phyloP scores from a whole-genome alignment of 2,113 vertebrate species.

The Microtus oregoni region DNA sequence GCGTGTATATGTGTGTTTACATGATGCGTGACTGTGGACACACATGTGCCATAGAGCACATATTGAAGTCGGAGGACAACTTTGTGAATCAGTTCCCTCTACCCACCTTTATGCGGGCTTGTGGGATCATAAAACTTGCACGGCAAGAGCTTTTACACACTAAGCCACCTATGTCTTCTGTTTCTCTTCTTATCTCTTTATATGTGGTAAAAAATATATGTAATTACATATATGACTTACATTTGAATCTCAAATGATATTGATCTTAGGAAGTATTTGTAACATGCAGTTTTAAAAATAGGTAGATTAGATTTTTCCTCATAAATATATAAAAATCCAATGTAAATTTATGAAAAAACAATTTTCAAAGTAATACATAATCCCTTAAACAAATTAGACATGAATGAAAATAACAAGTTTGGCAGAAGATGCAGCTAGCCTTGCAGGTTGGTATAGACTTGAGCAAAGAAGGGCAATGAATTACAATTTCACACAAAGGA shows the following conservation, averaged over 20 bases:
- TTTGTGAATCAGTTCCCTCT: neutral
- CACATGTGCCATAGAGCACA: neutral
- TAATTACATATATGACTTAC: neutral
- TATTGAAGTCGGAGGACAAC: neutral
- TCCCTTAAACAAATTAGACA: neutral
- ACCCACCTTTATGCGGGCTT: neutral
- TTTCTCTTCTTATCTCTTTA: neutral
- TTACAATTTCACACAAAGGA: neutral
- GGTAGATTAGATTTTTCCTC: neutral
- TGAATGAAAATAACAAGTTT: neutral
- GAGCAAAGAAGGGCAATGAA: constrained; percentile 6
- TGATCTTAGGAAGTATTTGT: neutral
- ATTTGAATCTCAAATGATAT: constrained; percentile 32
- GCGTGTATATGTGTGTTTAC: neutral
- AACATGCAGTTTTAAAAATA: neutral
- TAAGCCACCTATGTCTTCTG: neutral
- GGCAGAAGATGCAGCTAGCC: neutral
- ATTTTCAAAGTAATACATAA: constrained; percentile 54
- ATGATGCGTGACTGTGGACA: neutral
- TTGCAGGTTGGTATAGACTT: neutral
- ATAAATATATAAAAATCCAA: constrained; percentile 1
- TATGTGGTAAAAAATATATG: neutral
- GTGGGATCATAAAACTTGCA: neutral
- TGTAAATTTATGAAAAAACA: neutral
- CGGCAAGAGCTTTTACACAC: neutral